Evolutionary conservation across 1,140 invertebrate species (phyloP), one percentile per base, ranked within the genome.

Genomic region (Drosophila tsacasi): DNA sequence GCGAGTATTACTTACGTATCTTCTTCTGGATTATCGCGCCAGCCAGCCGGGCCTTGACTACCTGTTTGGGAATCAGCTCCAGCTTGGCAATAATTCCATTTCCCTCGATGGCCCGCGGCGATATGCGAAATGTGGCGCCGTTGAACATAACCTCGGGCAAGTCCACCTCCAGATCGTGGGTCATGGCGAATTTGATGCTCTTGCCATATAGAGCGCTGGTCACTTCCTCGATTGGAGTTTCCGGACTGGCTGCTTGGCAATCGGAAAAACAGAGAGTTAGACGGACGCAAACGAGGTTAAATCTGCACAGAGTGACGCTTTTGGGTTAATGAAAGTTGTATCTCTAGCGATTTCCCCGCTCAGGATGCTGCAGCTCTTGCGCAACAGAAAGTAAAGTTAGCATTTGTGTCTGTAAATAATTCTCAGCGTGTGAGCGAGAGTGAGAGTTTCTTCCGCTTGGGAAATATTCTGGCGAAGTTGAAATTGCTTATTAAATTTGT

Each of bases 1-100:
- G 37, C 50, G 30, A 23, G 60, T 79, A 39, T 49, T 62, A 95
- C 95, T 95, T 94, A 96, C 96, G 95, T 65, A 97, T 94, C 94
- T 96, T 96, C 80, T 97, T 96, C 78, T 96, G 95, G 76, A 96
- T 95, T 52, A 96, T 93, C 62, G 96, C 94, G 35, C 95, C 95
- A 42, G 95, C 92, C 19, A 94, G 94, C 44, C 90, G 84, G 39
- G 77, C 84, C 71, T 77, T 75, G 67, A 81, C 91, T 46, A 68
- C 93, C 35, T 66, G 87, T 55, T 91, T 94, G 40, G 95, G 95
- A 49, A 95, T 94, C 13, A 97, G 93, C 81, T 97, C 96, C 47
- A 97, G 82, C 64, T 96, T 95, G 6, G 97, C 93, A 9, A 97
- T 89, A 1, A 96, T 95, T 0, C 96, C 96, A 60, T 95, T 95